These are phyloP conservation scores for Rotaria macrura DNA, from an alignment of 2,888 invertebrate species.

Conservation along the genomic window DNA sequence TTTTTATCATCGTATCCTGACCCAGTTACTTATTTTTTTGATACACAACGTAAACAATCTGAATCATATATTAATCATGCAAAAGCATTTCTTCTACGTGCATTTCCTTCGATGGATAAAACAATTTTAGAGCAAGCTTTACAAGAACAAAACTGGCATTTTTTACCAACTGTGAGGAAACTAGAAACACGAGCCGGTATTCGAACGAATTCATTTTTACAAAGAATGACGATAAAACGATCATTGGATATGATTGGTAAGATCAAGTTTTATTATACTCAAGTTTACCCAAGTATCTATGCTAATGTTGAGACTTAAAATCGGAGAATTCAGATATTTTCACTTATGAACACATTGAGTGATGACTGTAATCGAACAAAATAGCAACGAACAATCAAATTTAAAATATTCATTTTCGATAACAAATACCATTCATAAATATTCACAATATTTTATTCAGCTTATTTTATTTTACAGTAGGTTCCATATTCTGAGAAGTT, in stretches of 20 bases:
- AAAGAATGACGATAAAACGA: not conserved
- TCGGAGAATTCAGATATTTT: too few relatives aligned
- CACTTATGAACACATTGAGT: too few relatives aligned
- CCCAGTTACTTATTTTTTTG: constrained; percentile 39
- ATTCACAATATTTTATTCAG: too few relatives aligned
- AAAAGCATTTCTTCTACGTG: constrained; percentile 38
- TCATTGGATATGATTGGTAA: constrained; percentile 13
- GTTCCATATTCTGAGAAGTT: too few relatives aligned
- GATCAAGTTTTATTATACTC: not conserved
- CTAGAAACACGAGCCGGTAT: constrained; percentile 36
- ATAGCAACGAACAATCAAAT: too few relatives aligned
- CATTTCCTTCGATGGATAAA: constrained; percentile 38
- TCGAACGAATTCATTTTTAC: not conserved
- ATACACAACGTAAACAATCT: constrained; percentile 38
- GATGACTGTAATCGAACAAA: too few relatives aligned
- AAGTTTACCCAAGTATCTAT: too few relatives aligned
- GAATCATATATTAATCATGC: constrained; percentile 40
- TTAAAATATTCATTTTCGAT: too few relatives aligned
- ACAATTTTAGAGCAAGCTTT: constrained; percentile 39
- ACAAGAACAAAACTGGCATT: constrained; percentile 38
- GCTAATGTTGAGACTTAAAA: too few relatives aligned
- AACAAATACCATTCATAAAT: too few relatives aligned
- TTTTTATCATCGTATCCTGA: constrained; percentile 43
- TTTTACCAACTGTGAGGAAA: constrained; percentile 37
- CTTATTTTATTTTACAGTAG: too few relatives aligned